A percentile compares a stretch with the other conserved stretches of the same genome.
phyloP scores from a whole-genome alignment of 2,113 vertebrate genomes.

The Osmerus mordax region DNA sequence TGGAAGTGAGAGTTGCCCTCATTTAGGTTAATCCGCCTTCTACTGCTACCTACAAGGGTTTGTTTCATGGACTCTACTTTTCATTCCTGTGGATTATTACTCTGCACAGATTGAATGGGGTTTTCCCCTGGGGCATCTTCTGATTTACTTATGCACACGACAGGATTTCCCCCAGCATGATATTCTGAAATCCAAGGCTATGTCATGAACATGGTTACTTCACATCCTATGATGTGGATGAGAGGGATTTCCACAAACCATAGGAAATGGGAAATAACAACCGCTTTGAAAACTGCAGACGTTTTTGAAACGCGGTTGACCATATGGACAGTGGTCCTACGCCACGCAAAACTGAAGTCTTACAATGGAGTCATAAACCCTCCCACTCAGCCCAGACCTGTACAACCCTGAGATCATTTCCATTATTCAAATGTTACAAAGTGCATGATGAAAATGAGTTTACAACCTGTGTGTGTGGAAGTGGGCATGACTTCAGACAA shows the following conservation, averaged over 20 bases:
- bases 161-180: constrained; percentile 29
- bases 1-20: neutral
- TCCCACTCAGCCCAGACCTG: too few relatives aligned
- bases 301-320: constrained; percentile 7
- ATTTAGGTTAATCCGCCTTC: neutral
- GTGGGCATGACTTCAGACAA: constrained; percentile 30
- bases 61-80: neutral
- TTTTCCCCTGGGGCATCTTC: neutral
- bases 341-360: too few relatives aligned
- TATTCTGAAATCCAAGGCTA: constrained; percentile 24
- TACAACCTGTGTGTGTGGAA: constrained; percentile 3
- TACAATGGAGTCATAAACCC: too few relatives aligned
- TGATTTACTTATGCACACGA: too few relatives aligned
- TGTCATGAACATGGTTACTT: constrained; percentile 30
- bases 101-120: constrained; percentile 23
- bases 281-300: neutral
- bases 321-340: too few relatives aligned
- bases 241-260: constrained; percentile 46
- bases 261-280: constrained; percentile 8
- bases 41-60: constrained; percentile 1
- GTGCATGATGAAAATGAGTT: too few relatives aligned
- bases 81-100: neutral
- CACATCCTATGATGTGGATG: constrained; percentile 19
- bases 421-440: too few relatives aligned
- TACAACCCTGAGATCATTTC: too few relatives aligned